Conservation (phyloP, 2,113 vertebrate species). For the Psilopsiagon aurifrons region DNA sequence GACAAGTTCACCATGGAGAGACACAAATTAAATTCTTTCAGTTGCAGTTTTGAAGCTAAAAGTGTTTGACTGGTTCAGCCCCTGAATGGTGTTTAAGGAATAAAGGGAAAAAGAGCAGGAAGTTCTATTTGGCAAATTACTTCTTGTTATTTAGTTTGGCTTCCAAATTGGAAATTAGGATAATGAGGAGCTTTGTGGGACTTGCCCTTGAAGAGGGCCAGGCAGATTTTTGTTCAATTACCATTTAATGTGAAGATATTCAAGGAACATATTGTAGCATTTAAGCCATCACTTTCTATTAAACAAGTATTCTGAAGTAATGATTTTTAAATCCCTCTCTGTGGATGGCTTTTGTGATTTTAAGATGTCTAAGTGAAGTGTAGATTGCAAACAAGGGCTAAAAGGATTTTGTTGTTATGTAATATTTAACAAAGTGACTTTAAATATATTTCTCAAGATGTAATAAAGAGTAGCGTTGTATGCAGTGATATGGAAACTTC, state of each 20-base stretch:
- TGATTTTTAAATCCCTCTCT: slow-evolving; percentile 81
- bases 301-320: slow-evolving; percentile 80
- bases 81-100: slow-evolving; percentile 81
- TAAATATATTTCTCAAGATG: background rate
- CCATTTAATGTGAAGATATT: slow-evolving; percentile 81
- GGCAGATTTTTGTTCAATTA: slow-evolving; percentile 80
- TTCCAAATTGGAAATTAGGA: slow-evolving; percentile 85
- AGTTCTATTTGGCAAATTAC: slow-evolving; percentile 92
- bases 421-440: slow-evolving; percentile 27
- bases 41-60: slow-evolving; percentile 81
- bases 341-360: slow-evolving; percentile 72
- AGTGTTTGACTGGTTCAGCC: slow-evolving; percentile 81
- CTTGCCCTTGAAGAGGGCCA: slow-evolving; percentile 77
- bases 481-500: background rate
- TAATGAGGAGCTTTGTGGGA: slow-evolving; percentile 86
- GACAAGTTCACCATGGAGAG: slow-evolving; percentile 77
- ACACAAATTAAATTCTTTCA: slow-evolving; percentile 80
- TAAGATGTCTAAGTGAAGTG: slow-evolving; percentile 55
- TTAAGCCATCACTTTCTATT: slow-evolving; percentile 84
- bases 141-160: slow-evolving; percentile 88
- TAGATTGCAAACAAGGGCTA: slow-evolving; percentile 63
- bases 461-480: background rate
- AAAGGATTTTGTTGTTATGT: slow-evolving; percentile 66
- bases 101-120: slow-evolving; percentile 81
- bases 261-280: slow-evolving; percentile 82